A percentile compares a stretch with the other conserved stretches of the same genome.
Evolutionary conservation across 2,113 vertebrate species (phyloP).

Genomic region (Ammodytes dubius): DNA sequence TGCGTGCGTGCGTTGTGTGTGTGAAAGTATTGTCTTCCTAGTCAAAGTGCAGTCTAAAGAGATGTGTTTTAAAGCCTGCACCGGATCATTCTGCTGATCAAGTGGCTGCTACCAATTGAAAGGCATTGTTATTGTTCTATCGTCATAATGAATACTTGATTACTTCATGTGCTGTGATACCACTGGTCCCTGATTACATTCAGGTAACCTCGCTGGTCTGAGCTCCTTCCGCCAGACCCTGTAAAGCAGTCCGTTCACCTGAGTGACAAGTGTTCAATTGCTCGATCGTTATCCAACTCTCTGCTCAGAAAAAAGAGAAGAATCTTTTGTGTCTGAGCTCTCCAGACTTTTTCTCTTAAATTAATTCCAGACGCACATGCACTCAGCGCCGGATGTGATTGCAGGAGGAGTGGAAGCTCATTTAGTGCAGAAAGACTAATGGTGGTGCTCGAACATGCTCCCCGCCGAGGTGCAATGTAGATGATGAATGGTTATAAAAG

Average conservation of each 20-base stretch:
- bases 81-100: background rate
- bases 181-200: constrained; percentile 11
- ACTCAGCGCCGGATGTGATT: constrained; percentile 44
- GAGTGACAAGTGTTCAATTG: constrained; percentile 42
- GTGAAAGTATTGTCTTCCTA: too few species aligned
- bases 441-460: constrained; percentile 48
- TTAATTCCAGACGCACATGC: constrained; percentile 48
- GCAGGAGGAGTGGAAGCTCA: constrained; percentile 51
- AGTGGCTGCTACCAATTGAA: constrained; percentile 2
- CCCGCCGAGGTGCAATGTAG: constrained; percentile 52
- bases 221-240: background rate
- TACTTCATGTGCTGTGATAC: constrained; percentile 3
- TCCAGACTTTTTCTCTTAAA: too few species aligned
- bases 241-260: constrained; percentile 6
- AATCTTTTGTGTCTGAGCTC: constrained; percentile 5
- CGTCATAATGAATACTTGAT: constrained; percentile 31
- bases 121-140: constrained; percentile 7
- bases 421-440: constrained; percentile 63
- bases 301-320: constrained; percentile 4
- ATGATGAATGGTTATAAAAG: constrained; percentile 67
- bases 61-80: too few species aligned
- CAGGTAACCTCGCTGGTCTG: background rate
- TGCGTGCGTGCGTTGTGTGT: too few species aligned
- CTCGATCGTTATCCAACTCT: constrained; percentile 12
- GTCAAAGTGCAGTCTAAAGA: too few species aligned